Percentiles rank a stretch among this genome's conserved stretches.
Conservation (phyloP, 2,797 vertebrate species). For the Choloepus didactylus region DNA sequence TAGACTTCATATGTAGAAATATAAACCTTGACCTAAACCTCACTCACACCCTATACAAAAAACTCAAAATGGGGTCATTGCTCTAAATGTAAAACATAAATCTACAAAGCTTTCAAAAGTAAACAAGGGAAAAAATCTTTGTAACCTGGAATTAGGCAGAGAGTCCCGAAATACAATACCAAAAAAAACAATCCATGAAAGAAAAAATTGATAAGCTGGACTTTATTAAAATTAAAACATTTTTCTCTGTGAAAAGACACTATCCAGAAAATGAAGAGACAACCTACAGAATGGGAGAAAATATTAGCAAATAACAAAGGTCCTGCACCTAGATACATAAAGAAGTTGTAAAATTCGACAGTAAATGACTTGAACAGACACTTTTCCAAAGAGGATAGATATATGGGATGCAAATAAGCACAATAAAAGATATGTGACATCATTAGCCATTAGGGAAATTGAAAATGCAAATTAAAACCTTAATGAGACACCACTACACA, state of each 20-base stretch:
- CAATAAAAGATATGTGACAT: not conserved
- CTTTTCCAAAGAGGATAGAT: not conserved
- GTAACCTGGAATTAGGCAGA: not conserved
- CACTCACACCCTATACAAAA: not conserved
- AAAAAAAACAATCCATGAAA: not conserved
- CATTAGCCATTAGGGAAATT: not conserved
- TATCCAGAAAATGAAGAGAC: conserved; percentile 20
- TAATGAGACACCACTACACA: no score
- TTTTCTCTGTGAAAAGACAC: not conserved
- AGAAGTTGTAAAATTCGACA: conserved; percentile 14
- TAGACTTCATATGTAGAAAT: conserved; percentile 1
- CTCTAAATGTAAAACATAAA: conserved; percentile 37
- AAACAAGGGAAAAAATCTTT: not conserved
- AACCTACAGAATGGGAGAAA: conserved; percentile 34
- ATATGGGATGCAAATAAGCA: not conserved
- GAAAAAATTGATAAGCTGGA: not conserved
- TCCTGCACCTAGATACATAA: not conserved
- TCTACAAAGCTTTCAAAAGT: conserved; percentile 41
- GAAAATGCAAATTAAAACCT: not conserved
- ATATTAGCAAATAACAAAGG: not conserved
- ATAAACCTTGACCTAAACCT: not conserved
- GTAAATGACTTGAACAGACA: conserved; percentile 19
- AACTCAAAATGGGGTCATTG: not conserved
- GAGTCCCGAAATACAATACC: not conserved
- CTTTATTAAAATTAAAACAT: conserved; percentile 42